Conservation (phyloP, 2,888 invertebrate genomes). For the Noctua comes region DNA sequence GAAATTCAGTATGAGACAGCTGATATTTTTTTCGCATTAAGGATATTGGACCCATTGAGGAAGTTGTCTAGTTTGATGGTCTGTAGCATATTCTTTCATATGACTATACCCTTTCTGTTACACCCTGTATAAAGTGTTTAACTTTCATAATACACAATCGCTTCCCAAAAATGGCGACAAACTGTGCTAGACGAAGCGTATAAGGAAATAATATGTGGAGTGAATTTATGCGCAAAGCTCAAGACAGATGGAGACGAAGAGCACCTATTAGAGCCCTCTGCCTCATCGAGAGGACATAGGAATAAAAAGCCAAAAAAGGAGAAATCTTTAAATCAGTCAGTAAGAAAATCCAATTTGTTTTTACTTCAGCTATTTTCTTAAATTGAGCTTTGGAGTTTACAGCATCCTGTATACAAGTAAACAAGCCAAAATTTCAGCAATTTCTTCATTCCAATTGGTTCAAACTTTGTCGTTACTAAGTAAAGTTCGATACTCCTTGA, state of each 20-base stretch:
- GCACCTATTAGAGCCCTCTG: not conserved
- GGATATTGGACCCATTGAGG: no score
- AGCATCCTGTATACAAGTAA: constrained; percentile 9
- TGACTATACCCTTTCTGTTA: no score
- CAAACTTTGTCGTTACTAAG: constrained; percentile 25
- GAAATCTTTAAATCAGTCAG: not conserved
- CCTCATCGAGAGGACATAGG: not conserved
- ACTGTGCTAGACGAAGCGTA: not conserved
- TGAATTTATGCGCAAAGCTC: not conserved
- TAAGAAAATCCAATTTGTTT: not conserved
- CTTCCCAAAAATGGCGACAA: not conserved
- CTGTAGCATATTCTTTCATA: no score
- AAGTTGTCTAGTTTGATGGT: no score
- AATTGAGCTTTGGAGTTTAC: constrained; percentile 10
- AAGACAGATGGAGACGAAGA: not conserved
- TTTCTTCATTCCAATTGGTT: constrained; percentile 12
- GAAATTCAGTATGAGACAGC: no score
- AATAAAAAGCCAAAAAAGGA: not conserved
- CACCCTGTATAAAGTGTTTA: no score
- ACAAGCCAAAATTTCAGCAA: constrained; percentile 15
- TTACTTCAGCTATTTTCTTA: not conserved
- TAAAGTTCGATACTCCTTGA: constrained; percentile 25
- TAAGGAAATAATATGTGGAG: not conserved
- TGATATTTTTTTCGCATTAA: no score
- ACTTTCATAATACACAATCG: not conserved